A percentile compares a stretch with the other conserved stretches of the same genome.
These are phyloP conservation scores for Athripsodes cinereus DNA, from an alignment of 2,888 invertebrate species.

Conservation along the genomic window DNA sequence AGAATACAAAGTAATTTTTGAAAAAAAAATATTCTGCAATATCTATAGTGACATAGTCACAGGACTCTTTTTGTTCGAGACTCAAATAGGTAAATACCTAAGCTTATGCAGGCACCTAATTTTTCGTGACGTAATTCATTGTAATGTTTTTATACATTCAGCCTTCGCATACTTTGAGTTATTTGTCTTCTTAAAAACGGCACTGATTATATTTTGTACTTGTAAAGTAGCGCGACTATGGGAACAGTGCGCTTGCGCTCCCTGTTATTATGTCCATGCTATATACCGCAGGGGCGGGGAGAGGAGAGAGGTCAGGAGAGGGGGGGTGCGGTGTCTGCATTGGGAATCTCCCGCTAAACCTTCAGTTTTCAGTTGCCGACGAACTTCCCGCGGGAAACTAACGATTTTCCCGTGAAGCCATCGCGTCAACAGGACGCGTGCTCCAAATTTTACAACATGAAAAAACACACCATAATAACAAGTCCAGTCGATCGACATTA, in stretches of 20 bases:
- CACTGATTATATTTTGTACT: not conserved
- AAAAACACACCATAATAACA: not conserved
- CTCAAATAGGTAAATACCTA: no score
- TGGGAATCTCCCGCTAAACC: conserved; percentile 5
- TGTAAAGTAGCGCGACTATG: not conserved
- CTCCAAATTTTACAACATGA: conserved; percentile 8
- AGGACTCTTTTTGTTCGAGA: no score
- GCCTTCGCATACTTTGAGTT: no score
- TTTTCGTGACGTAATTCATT: no score
- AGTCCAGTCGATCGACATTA: not conserved
- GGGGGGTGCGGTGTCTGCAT: conserved; percentile 5
- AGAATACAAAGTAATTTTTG: no score
- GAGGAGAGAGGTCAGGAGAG: not conserved
- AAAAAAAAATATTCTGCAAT: no score
- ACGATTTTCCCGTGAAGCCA: conserved; percentile 1
- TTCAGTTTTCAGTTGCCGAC: conserved; percentile 6
- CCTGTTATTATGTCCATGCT: no score
- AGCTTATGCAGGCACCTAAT: no score
- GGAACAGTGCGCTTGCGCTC: not conserved
- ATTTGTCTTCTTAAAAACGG: not conserved
- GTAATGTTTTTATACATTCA: no score
- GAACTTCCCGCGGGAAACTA: conserved; percentile 8
- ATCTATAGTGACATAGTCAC: no score
- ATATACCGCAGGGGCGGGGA: conserved; percentile 1
- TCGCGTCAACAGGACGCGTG: conserved; percentile 13